Evolutionary conservation across 2,113 vertebrate species (phyloP), one percentile per base, ranked within the genome.

Genomic region (Myotis yumanensis): DNA sequence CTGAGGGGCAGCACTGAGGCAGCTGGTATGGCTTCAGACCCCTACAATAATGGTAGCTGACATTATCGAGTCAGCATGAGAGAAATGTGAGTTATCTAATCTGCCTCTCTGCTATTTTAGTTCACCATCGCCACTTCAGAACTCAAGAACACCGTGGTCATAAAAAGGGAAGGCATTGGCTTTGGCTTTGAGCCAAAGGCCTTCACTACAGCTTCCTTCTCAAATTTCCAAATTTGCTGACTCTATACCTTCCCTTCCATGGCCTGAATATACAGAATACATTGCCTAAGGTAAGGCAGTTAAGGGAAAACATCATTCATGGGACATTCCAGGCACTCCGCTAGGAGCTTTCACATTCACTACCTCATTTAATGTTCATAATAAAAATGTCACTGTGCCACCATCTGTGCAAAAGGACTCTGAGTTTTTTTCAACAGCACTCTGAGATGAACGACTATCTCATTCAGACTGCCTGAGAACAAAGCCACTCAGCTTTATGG

Each of bases 61-160:
- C 84, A 89, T 64, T 73, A 92, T 52, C 48, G 16, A 84, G 48
- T 62, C 85, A 92, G 95, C 90, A 96, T 0, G 62, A 94, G 84
- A 94, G 83, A 96, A 95, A 95, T 87, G 95, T 16, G 86, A 94
- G 95, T 48, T 86, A 91, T 86, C 94, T 93, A 77, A 94, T 84
- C 71, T 73, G 89, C 11, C 91, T 52, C 83, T 71, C 79, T 89
- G 90, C 97, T 97, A 94, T 90, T 96, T 93, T 68, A 75, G 95
- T 80, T 97, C 87, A 80, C 86, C 37, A 91, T 87, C 32, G 51
- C 85, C 91, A 89, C 95, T 87, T 90, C 32, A 83, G 91, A 95
- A 82, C 89, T 85, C 89, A 81, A 95, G 87, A 93, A 72, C 43
- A 11, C 68, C 35, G 11, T 5, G 68, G 35, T 89, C 85, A 69